Evolutionary conservation across 2,113 vertebrate species (phyloP).

Genomic region (Lophotis ruficrista): DNA sequence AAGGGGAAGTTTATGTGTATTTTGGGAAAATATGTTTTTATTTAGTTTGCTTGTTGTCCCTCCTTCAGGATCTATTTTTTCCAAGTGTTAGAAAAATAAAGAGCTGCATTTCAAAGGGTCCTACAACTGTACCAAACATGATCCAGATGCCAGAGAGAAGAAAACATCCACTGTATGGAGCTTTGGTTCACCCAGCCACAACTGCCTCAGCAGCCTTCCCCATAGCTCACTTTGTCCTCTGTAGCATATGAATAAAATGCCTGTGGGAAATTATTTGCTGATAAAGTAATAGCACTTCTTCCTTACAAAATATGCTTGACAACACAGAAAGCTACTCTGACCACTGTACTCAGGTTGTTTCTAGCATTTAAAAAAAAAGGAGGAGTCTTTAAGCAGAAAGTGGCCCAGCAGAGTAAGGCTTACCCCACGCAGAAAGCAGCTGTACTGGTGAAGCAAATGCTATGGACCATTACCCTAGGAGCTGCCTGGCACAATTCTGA

Average conservation of each 20-base stretch:
- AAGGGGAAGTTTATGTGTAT: conserved; percentile 39
- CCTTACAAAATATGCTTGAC: not conserved
- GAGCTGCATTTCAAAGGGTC: not conserved
- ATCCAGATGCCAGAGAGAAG: not conserved
- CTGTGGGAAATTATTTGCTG: not conserved
- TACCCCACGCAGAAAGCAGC: not conserved
- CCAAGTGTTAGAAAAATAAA: conserved; percentile 20
- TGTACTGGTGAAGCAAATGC: accelerated
- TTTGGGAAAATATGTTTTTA: conserved; percentile 44
- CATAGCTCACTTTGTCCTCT: not conserved
- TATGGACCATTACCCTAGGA: not conserved
- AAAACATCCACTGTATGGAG: not conserved
- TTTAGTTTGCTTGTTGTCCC: conserved; percentile 21
- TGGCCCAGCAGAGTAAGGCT: not conserved
- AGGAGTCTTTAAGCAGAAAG: not conserved
- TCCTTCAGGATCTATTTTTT: conserved; percentile 23
- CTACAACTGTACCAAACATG: not conserved
- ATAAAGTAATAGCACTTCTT: not conserved
- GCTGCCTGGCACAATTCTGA: not conserved
- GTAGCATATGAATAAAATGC: not conserved
- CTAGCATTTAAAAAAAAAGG: not conserved
- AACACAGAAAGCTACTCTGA: not conserved
- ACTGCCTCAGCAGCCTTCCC: not conserved
- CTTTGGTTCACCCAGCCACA: not conserved
- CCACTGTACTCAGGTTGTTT: not conserved